Evolutionary conservation across 1,140 invertebrate genomes (phyloP).

Genomic region (Brachionus plicatilis): DNA sequence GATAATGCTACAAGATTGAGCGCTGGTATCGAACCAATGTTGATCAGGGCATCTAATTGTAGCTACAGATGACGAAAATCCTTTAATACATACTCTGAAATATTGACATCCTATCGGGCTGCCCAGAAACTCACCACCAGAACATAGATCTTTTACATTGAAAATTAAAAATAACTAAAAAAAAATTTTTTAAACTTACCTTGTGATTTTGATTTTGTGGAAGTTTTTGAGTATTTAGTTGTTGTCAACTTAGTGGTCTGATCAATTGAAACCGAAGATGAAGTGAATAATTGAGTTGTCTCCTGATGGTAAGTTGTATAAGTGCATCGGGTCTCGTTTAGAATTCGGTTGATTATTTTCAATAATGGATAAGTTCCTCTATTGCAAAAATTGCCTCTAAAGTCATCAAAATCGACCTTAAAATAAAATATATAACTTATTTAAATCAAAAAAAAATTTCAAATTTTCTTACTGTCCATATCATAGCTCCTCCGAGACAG

Average conservation of each 20-base stretch:
- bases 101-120: not conserved
- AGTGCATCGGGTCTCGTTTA: not conserved
- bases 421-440: not conserved
- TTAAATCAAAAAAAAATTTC: not conserved
- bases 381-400: conserved; percentile 64
- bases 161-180: not conserved
- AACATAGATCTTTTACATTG: not conserved
- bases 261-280: not conserved
- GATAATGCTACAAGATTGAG: not conserved
- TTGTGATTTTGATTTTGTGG: not conserved
- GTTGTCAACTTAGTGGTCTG: not conserved
- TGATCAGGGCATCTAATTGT: not conserved
- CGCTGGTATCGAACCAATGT: not conserved
- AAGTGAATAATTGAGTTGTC: not conserved
- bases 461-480: conserved; percentile 43
- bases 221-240: not conserved
- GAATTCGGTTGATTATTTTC: conserved; percentile 67
- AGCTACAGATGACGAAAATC: not conserved
- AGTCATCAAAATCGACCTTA: conserved; percentile 46
- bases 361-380: conserved; percentile 78
- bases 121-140: not conserved
- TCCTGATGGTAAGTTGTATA: not conserved
- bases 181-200: not conserved
- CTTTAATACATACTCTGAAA: not conserved
- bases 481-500: conserved; percentile 30